Percentiles rank a stretch among this genome's conserved stretches.
These are phyloP conservation scores for Oreohelix idahoensis DNA, from an alignment of 1,140 invertebrate genomes.

Conservation along the genomic window DNA sequence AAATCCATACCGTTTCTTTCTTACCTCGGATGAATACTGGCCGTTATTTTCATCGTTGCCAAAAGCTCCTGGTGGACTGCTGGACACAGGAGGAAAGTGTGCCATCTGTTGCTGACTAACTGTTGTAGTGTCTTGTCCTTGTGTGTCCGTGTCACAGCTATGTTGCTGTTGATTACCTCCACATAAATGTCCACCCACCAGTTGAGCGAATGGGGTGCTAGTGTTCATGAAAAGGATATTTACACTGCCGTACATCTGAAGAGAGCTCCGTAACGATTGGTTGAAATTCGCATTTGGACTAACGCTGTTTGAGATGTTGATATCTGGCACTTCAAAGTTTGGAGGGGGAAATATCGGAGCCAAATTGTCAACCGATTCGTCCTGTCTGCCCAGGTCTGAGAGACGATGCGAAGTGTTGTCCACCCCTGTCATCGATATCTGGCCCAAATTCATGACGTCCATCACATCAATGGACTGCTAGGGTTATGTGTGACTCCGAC, in stretches of 20 bases:
- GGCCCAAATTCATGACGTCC: neutral
- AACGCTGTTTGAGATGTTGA: conserved; percentile 60
- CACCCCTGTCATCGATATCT: neutral
- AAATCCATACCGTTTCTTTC: too few relatives aligned
- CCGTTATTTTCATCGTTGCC: conserved; percentile 89
- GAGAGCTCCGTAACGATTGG: neutral
- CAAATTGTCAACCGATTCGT: conserved; percentile 50
- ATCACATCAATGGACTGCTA: neutral
- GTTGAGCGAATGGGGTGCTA: neutral
- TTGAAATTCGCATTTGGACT: conserved; percentile 8
- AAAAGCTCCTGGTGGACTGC: conserved; percentile 61
- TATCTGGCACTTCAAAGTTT: conserved; percentile 69
- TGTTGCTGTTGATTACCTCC: neutral
- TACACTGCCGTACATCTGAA: neutral
- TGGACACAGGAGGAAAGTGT: conserved; percentile 38
- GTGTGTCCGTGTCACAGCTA: neutral
- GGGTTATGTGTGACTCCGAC: neutral
- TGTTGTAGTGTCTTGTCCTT: neutral
- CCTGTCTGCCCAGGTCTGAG: neutral
- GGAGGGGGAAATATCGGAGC: conserved; percentile 70
- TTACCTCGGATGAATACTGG: conserved; percentile 77
- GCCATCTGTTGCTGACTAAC: conserved; percentile 39
- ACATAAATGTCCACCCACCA: neutral
- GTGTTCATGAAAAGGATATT: neutral
- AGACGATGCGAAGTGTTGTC: neutral